Base-by-base conservation (phyloP, 2,797 vertebrate species). In the Periophthalmus magnuspinnatus region DNA sequence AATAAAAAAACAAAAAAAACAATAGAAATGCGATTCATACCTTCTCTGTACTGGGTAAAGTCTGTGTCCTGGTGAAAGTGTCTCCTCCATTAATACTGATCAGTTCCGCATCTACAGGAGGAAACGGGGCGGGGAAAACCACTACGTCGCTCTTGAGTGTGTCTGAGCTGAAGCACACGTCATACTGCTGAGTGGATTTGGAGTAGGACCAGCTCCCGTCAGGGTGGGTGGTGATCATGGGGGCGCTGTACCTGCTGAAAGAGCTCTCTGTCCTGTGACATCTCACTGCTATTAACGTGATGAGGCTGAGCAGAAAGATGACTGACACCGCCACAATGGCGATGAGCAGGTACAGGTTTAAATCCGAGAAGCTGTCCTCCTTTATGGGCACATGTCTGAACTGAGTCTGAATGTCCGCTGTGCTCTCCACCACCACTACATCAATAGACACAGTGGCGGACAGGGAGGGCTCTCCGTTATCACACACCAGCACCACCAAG, bases 21-120 rank as follows among this genome's bases (percentile, higher is more conserved):
- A n/a, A n/a, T n/a, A n/a, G n/a, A n/a, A n/a, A n/a, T n/a, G n/a
- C n/a, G n/a, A n/a, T n/a, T n/a, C n/a, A n/a, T n/a, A n/a, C n/a
- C n/a, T n/a, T n/a, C n/a, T n/a, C n/a, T n/a, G n/a, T n/a, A n/a
- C n/a, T n/a, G n/a, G n/a, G n/a, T n/a, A n/a, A n/a, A n/a, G n/a
- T n/a, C n/a, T n/a, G n/a, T n/a, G n/a, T n/a, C n/a, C 68, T 69
- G 14, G 63, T 76, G 61, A 84, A 88, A 7, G 83, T 88, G 45
- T 91, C 86, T 38, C 71, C 77, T 65, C 68, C 81, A 10, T 62
- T n/a, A 41, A 62, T 62, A 41, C 60, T 62, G 60, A 62, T 63
- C 71, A 71, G 73, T 71, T 86, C 84, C 68, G 72, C 84, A 76
- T 84, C 87, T 67, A 85, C 65, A 71, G 76, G 72, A 2, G 80